Base-by-base conservation (phyloP, 2,113 vertebrate genomes). In the Abramis brama region DNA sequence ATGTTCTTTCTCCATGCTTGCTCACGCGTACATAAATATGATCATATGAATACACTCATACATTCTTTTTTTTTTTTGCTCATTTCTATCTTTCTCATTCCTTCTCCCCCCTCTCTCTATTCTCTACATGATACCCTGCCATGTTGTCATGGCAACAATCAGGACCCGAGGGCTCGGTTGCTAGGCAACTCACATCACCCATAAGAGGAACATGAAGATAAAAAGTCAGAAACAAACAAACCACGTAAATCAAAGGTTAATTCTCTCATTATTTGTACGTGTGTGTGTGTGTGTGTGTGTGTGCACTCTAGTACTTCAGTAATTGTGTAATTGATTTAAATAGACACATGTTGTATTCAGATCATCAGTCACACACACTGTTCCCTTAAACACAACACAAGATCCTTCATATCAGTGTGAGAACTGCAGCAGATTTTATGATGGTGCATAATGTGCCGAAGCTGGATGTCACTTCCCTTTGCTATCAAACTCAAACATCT, bases 171-270 rank as follows among this genome's bases (percentile, higher is more conserved):
- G 93, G 93, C 92, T 87, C 57, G 93, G 95, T 95, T 95, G 94
- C 95, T 93, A 94, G 91, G 95, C 94, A 94, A 96, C 95, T 95
- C 93, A 93, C 94, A 95, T 95, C 94, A 95, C 93, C 93, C 94
- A 91, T 93, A 93, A 94, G 92, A 92, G 91, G 93, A 95, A 90
- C 92, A 94, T 89, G 93, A 93, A 95, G 94, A 94, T 93, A 93
- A 94, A 92, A 93, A 94, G 93, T 93, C 86, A 86, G 92, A 94
- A 93, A 95, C 92, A 95, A 95, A 95, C 92, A 94, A 94, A 88
- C 82, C 64, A 60, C 62, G 8, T 27, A 73, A 89, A 70, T 79
- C 79, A 86, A 84, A 87, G 79, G 78, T 75, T 85, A 55, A 25
- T 71, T 55, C 77, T 71, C n/a, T 86, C 66, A 80, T 27, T 27